phyloP scores from a whole-genome alignment of 53 echinoderm and acorn worm genomes.

The Arbacia lixula region DNA sequence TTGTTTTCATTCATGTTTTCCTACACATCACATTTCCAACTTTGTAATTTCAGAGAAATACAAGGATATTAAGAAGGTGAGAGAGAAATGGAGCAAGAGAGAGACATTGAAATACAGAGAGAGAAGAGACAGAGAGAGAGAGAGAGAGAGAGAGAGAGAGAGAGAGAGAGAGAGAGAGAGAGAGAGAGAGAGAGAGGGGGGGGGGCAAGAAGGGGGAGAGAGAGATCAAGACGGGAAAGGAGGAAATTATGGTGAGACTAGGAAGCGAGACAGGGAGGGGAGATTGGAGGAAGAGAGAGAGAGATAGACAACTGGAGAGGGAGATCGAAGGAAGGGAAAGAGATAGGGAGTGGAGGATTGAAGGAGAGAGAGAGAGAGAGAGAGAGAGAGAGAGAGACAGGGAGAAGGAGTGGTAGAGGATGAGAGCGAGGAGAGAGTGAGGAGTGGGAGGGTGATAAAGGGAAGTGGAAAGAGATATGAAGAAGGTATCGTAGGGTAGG shows the following conservation, averaged over 20 bases:
- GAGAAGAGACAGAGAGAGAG: neutral
- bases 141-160: neutral
- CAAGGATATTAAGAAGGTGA: neutral
- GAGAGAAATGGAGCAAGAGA: neutral
- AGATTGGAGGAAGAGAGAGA: neutral
- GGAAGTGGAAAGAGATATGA: neutral
- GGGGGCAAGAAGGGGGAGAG: neutral
- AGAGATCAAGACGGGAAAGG: too few species aligned
- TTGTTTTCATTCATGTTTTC: neutral
- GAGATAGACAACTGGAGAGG: neutral
- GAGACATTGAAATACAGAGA: neutral
- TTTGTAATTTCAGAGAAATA: neutral
- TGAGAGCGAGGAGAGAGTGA: neutral
- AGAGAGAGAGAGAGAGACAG: neutral
- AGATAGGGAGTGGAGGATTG: neutral
- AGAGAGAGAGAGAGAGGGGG: neutral
- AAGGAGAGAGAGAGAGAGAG: neutral
- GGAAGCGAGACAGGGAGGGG: neutral
- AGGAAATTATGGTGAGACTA: too few species aligned
- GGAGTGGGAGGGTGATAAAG: neutral
- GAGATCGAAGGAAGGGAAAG: neutral
- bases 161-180: neutral
- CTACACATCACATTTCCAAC: neutral
- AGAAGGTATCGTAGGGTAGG: neutral
- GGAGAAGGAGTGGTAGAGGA: neutral